A percentile compares a stretch with the other conserved stretches of the same genome.
Evolutionary conservation across 30 jellyfish, hydroid and myxozoan genomes (phyloP).

Genomic region (Cassiopea xamachana): DNA sequence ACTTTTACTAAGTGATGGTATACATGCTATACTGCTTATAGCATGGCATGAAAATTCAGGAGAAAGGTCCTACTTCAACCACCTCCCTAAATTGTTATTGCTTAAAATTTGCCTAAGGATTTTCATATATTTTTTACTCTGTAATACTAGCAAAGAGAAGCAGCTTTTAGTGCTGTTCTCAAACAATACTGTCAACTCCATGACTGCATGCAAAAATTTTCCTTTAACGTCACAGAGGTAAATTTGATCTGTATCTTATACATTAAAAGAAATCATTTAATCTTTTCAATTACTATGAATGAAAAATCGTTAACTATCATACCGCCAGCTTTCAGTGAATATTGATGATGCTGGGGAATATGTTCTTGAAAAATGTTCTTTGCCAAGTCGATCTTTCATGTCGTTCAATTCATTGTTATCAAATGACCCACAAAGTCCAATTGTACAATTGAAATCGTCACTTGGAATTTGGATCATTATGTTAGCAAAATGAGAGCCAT

Average conservation of each 20-base stretch:
- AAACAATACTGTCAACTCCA: too few species aligned
- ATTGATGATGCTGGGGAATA: constrained; percentile 13
- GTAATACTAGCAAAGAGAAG: too few species aligned
- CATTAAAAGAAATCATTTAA: background rate
- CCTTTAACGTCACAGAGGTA: background rate
- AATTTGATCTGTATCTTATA: too few species aligned
- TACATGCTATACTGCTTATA: background rate
- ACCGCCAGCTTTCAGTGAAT: constrained; percentile 64
- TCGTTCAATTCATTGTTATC: constrained; percentile 8
- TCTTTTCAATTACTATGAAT: too few species aligned
- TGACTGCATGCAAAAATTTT: background rate
- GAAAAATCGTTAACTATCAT: background rate
- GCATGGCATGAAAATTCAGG: too few species aligned
- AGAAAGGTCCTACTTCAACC: too few species aligned
- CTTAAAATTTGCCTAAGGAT: too few species aligned
- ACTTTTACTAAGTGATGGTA: background rate
- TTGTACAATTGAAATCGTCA: constrained; percentile 35
- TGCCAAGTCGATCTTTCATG: constrained; percentile 15
- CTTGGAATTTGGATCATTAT: constrained; percentile 42
- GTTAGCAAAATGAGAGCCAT: constrained; percentile 6
- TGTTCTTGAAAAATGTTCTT: background rate
- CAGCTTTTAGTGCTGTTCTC: too few species aligned
- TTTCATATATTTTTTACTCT: too few species aligned
- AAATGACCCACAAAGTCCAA: constrained; percentile 46
- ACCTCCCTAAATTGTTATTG: too few species aligned